Percentiles rank a stretch among this genome's conserved stretches.
These are phyloP conservation scores for Brachylomia viminalis DNA, from an alignment of 2,888 invertebrate genomes.

Conservation along the genomic window DNA sequence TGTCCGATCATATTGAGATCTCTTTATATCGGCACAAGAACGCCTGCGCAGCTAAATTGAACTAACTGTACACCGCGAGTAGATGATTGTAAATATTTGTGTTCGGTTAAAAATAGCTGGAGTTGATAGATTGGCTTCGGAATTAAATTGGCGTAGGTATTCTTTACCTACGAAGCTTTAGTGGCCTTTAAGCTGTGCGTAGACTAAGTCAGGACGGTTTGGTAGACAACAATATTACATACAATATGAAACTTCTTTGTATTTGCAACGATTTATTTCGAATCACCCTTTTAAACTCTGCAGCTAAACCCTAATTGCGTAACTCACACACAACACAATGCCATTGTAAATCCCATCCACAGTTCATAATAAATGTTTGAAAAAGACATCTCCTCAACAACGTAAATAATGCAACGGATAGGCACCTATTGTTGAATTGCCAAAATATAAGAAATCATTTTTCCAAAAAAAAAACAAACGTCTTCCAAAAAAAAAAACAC, in stretches of 20 bases:
- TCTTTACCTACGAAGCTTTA: neutral
- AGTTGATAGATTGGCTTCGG: constrained; percentile 47
- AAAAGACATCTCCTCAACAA: too few relatives aligned
- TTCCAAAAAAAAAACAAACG: too few relatives aligned
- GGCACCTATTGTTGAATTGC: too few relatives aligned
- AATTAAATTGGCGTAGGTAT: constrained; percentile 10
- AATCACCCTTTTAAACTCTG: neutral
- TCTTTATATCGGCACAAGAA: constrained; percentile 72
- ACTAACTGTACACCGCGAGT: constrained; percentile 79
- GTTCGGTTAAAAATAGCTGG: constrained; percentile 56
- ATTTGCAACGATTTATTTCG: neutral
- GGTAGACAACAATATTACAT: too few relatives aligned
- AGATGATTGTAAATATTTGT: constrained; percentile 66
- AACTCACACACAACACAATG: neutral
- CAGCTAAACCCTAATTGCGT: neutral
- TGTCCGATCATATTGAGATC: constrained; percentile 82
- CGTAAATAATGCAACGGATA: too few relatives aligned
- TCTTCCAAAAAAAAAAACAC: too few relatives aligned
- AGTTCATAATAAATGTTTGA: too few relatives aligned
- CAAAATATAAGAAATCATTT: too few relatives aligned
- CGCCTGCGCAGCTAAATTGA: constrained; percentile 78
- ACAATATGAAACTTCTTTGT: neutral
- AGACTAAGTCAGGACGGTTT: neutral
- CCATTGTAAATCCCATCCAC: neutral
- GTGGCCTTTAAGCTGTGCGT: neutral